phyloP scores from a whole-genome alignment of 2,888 invertebrate genomes.

The Dioctria linearis region DNA sequence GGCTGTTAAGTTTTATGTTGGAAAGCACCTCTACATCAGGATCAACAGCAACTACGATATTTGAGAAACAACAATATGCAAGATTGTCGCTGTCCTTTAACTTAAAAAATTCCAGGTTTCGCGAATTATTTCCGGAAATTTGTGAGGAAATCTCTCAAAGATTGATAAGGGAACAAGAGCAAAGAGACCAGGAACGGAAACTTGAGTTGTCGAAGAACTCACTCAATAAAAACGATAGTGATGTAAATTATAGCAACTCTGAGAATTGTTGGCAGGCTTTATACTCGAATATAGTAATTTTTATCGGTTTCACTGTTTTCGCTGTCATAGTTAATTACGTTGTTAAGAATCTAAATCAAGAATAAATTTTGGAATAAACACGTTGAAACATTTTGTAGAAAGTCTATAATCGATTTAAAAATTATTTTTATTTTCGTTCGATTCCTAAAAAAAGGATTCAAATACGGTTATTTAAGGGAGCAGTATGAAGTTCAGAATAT shows the following conservation, averaged over 20 bases:
- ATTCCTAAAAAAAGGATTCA: too few relatives aligned
- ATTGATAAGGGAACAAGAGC: slow-evolving; percentile 25
- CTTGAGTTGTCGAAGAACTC: slow-evolving; percentile 6
- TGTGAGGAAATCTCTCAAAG: slow-evolving; percentile 30
- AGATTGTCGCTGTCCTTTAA: slow-evolving; percentile 88
- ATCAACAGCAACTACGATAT: slow-evolving; percentile 89
- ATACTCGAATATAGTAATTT: slow-evolving; percentile 40
- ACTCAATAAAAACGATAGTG: slow-evolving; percentile 10
- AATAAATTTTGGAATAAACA: slow-evolving; percentile 34
- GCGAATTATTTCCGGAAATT: slow-evolving; percentile 86
- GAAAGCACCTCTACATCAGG: slow-evolving; percentile 95
- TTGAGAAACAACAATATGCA: slow-evolving; percentile 84
- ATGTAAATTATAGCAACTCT: slow-evolving; percentile 13
- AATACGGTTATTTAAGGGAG: too few relatives aligned
- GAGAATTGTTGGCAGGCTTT: slow-evolving; percentile 43
- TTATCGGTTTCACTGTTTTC: slow-evolving; percentile 45
- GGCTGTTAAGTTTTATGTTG: slow-evolving; percentile 93
- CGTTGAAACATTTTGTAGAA: too few relatives aligned
- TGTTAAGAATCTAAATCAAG: slow-evolving; percentile 44
- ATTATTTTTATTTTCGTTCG: too few relatives aligned
- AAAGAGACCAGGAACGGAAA: slow-evolving; percentile 15
- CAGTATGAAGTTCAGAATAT: too few relatives aligned
- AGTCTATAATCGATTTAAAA: too few relatives aligned
- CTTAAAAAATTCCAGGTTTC: slow-evolving; percentile 87
- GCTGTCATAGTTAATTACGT: slow-evolving; percentile 47